Percentiles rank a stretch among this genome's conserved stretches.
phyloP scores from a whole-genome alignment of 1,140 invertebrate genomes.

The Pissodes strobi region DNA sequence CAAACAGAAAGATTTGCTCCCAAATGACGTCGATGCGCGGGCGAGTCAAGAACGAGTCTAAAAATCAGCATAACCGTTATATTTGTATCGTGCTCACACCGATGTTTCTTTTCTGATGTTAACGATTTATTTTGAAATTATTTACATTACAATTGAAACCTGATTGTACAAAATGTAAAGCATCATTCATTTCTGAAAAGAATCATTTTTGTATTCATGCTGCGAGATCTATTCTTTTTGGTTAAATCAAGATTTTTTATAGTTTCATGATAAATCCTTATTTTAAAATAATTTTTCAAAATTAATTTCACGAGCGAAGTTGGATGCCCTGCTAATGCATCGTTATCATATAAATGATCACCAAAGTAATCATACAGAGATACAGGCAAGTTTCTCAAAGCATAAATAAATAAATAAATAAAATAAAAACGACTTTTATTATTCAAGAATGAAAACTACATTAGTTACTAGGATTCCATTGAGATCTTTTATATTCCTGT shows the following conservation, averaged over 20 bases:
- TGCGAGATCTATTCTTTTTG: neutral
- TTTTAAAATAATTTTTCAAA: constrained; percentile 18
- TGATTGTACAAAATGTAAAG: too few species aligned
- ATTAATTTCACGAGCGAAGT: constrained; percentile 10
- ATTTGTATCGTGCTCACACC: too few species aligned
- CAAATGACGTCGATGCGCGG: too few species aligned
- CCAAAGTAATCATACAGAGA: constrained; percentile 6
- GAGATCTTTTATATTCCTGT: neutral
- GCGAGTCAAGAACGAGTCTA: too few species aligned
- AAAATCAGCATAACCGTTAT: too few species aligned
- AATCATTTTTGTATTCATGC: neutral
- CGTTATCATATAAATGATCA: constrained; percentile 12
- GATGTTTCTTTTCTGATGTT: too few species aligned
- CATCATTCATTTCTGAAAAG: constrained; percentile 1
- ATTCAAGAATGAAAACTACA: too few species aligned
- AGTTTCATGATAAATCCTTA: constrained; percentile 20
- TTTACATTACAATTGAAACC: too few species aligned
- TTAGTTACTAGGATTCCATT: neutral
- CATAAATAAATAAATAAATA: too few species aligned
- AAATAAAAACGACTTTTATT: too few species aligned
- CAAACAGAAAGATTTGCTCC: too few species aligned
- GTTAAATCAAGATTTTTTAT: neutral
- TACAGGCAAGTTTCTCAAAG: neutral
- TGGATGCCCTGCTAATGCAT: constrained; percentile 13
- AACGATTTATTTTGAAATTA: too few species aligned